These are phyloP conservation scores for Plectropomus leopardus DNA, from an alignment of 2,113 vertebrate genomes.

Conservation along the genomic window DNA sequence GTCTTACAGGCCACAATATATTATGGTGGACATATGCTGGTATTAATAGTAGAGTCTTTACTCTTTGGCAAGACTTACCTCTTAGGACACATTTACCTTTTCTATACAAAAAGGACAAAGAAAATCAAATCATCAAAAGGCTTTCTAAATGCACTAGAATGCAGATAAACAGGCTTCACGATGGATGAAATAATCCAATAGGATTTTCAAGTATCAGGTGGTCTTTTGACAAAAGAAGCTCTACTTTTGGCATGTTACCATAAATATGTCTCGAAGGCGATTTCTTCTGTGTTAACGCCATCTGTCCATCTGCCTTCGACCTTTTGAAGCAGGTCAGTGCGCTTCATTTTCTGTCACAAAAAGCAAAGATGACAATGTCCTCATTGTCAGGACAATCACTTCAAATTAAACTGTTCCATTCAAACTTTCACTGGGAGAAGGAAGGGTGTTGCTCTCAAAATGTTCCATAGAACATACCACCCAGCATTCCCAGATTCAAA, in stretches of 20 bases:
- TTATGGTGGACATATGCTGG: slow-evolving; percentile 72
- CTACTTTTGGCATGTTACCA: slow-evolving; percentile 67
- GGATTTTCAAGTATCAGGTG: slow-evolving; percentile 81
- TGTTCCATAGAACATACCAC: slow-evolving; percentile 5
- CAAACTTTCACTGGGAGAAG: slow-evolving; percentile 7
- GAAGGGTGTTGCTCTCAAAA: slow-evolving; percentile 30
- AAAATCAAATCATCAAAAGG: slow-evolving; percentile 54
- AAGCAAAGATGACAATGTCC: slow-evolving; percentile 21
- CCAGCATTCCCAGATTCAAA: slow-evolving; percentile 39
- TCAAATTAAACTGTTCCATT: slow-evolving; percentile 24
- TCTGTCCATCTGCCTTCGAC: slow-evolving; percentile 38
- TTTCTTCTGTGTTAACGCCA: slow-evolving; percentile 46
- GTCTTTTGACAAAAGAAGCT: slow-evolving; percentile 69
- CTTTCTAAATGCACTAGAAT: slow-evolving; percentile 74
- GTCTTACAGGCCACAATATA: slow-evolving; percentile 62
- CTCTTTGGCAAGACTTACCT: slow-evolving; percentile 79
- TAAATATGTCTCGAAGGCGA: slow-evolving; percentile 64
- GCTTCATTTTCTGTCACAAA: slow-evolving; percentile 20
- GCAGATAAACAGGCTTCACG: slow-evolving; percentile 78
- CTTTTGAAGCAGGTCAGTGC: not conserved
- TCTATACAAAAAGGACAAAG: slow-evolving; percentile 61
- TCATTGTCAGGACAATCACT: slow-evolving; percentile 16
- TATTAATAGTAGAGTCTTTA: slow-evolving; percentile 69
- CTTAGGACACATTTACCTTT: slow-evolving; percentile 41
- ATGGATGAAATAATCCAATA: slow-evolving; percentile 64